Base-by-base conservation (phyloP, 2,113 vertebrate species). In the Bubo blakistoni region DNA sequence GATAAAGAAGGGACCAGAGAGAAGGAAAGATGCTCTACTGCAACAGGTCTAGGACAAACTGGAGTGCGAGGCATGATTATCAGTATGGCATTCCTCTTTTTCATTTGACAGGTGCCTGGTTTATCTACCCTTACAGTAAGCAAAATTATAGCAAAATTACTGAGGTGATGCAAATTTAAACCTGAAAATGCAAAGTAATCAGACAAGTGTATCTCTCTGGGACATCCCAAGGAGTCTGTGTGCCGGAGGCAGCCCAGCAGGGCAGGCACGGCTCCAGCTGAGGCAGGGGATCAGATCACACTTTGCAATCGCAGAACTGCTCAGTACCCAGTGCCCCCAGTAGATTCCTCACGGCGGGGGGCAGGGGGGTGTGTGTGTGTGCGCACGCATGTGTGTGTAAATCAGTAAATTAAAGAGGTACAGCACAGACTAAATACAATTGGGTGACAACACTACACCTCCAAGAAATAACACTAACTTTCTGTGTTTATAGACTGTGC, bases 391-490 rank as follows among this genome's bases (percentile, higher is more conserved):
- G 30, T 1, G 3, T 10, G 49, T 51, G 30, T 4, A 20, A 25
- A 42, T 65, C 32, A n/a, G 58, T 55, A 63, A 44, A 73, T 49
- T 49, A 30, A 57, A 78, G 18, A 49, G 30, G 12, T 61, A 70
- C 36, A 81, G 58, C 58, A 83, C 32, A 81, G 40, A 47, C 11
- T 9, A 67, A 77, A 77, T 44, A 52, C 14, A 34, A 67, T n/a
- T 26, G 34, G 24, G 26, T 30, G n/a, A 5, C 34, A 73, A 62
- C 40, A 29, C 11, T 61, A 69, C 11, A n/a, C 6, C 0, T 0
- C 13, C 36, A 52, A 80, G 77, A 83, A 83, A 34, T 20, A 67
- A 76, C 66, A 59, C 7, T 27, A 62, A 57, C 52, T 69, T 72
- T 13, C 76, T 84, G 63, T 59, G 65, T 65, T 61, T 27, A 10